Base-by-base conservation (phyloP, 2,888 invertebrate genomes). In the Zygaena filipendulae region DNA sequence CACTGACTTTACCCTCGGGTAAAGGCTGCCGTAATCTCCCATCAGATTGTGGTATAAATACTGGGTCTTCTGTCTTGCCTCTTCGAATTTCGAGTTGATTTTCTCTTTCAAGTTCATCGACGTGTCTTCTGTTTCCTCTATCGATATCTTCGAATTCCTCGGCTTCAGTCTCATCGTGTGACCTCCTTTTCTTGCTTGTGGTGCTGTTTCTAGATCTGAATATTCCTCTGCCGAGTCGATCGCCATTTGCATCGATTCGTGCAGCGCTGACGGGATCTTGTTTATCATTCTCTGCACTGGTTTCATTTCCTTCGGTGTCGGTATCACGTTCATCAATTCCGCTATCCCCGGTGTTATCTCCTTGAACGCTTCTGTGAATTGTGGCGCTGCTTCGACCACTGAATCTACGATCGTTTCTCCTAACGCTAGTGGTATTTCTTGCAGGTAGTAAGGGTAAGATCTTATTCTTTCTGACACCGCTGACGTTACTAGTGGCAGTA, bases 311-410 rank as follows among this genome's bases (percentile, higher is more conserved):
- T 70, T 53, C 30, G 57, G 36, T 30, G 66, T 58, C 16, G 79
- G 79, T 26, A 79, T 49, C 29, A 70, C 58, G 37, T 72, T 75
- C 46, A 74, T 63, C 45, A 79, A 61, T 40, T 79, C 79, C 50
- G 68, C 62, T 27, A 79, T 67, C 20, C 77, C 74, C 11, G 79
- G 79, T 20, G 79, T 71, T 45, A 79, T 70, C 31, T 77, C 77
- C 36, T 57, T 71, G 44, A 79, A 39, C 1, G 79, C 68, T 49
- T 59, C 70, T 16, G 79, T 74, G 35, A 79, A 58, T 40, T 74
- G 79, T 7, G 79, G 79, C 2, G 77, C 71, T 10, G 69, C 66
- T 54, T 72, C 77, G 44, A 66, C 63, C 39, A 79, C 62, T 21
- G 77, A 64, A 11, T 74, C 71, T 61, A 74, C 59, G 33, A 79